Evolutionary conservation across 2,888 invertebrate genomes (phyloP).

Genomic region (Acanthosepion esculentum): DNA sequence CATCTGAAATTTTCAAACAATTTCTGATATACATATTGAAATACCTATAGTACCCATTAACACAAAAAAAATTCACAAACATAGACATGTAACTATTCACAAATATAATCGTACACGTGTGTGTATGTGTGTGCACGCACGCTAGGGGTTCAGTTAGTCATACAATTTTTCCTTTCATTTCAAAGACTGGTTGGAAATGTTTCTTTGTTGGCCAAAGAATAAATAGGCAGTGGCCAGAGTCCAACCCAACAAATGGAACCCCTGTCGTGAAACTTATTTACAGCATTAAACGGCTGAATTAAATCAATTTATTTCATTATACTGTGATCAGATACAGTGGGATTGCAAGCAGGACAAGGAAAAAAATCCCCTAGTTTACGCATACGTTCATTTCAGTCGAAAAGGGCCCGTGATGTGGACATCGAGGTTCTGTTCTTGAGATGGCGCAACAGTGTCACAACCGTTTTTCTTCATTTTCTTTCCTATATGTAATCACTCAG

Average conservation of each 20-base stretch:
- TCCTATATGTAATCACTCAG: no score
- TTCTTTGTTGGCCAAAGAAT: constrained; percentile 20
- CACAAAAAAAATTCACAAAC: no score
- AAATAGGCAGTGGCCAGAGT: constrained; percentile 15
- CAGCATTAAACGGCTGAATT: neutral
- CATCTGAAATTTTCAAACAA: no score
- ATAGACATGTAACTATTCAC: neutral
- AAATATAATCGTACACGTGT: no score
- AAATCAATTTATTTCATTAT: neutral
- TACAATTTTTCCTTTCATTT: neutral
- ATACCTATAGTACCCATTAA: no score
- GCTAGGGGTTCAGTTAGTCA: neutral
- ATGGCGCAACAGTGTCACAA: neutral
- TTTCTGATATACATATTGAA: no score
- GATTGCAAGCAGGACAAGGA: neutral
- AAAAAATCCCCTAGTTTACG: no score
- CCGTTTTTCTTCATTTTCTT: no score
- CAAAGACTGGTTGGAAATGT: neutral
- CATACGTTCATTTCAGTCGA: no score
- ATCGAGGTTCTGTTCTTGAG: neutral
- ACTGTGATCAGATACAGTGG: neutral
- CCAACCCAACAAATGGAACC: neutral
- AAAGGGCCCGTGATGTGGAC: neutral
- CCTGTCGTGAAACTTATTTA: neutral
- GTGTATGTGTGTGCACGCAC: no score